phyloP scores from a whole-genome alignment of 2,888 invertebrate genomes.

The Drosophila rubida region DNA sequence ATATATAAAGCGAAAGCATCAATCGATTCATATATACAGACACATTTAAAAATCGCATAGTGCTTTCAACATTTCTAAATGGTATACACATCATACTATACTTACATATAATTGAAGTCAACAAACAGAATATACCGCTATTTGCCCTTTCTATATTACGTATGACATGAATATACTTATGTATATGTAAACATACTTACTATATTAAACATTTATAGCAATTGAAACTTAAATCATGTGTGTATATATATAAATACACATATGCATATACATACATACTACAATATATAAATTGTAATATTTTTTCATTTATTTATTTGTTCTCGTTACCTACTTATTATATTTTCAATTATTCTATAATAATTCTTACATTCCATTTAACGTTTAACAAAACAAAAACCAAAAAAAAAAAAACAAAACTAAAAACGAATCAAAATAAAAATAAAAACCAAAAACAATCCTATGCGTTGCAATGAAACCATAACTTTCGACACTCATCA shows the following conservation, averaged over 20 bases:
- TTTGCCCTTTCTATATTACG: constrained; percentile 43
- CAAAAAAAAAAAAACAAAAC: constrained; percentile 11
- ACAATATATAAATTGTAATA: constrained; percentile 26
- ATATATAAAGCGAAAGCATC: constrained; percentile 46
- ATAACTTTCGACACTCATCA: constrained; percentile 65
- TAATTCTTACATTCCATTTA: constrained; percentile 73
- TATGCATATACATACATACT: constrained; percentile 12
- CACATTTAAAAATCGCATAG: constrained; percentile 39
- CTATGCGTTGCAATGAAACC: constrained; percentile 70
- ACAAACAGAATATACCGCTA: constrained; percentile 31
- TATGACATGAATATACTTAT: constrained; percentile 27
- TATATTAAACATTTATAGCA: constrained; percentile 9
- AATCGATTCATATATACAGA: constrained; percentile 24
- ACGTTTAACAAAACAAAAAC: constrained; percentile 55
- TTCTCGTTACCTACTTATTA: constrained; percentile 41
- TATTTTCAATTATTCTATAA: constrained; percentile 66
- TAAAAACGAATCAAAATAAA: constrained; percentile 22
- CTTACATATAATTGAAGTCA: constrained; percentile 30
- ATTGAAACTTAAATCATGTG: constrained; percentile 1
- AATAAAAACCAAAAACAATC: constrained; percentile 50
- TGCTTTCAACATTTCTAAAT: constrained; percentile 58
- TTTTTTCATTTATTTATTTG: constrained; percentile 32
- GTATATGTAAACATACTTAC: constrained; percentile 27
- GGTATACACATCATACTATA: constrained; percentile 45
- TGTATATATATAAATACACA: constrained; percentile 2